These are phyloP conservation scores for Esox lucius DNA, from an alignment of 2,797 vertebrate species.

Conservation along the genomic window DNA sequence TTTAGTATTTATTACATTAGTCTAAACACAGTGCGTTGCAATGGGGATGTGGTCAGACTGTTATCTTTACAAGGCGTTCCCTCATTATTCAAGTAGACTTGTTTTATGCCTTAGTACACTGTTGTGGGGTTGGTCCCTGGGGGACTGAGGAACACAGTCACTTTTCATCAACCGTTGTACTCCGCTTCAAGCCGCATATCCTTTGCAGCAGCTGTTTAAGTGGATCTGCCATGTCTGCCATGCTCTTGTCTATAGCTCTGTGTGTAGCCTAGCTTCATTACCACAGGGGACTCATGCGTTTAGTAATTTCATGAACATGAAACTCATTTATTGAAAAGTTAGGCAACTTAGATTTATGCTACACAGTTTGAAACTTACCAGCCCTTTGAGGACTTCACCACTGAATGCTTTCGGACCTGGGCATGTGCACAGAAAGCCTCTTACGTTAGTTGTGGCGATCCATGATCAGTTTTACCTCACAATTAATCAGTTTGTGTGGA, in stretches of 20 bases:
- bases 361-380: too few species aligned
- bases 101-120: not conserved
- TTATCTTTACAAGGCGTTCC: not conserved
- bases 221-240: not conserved
- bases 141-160: not conserved
- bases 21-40: not conserved
- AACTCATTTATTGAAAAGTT: not conserved
- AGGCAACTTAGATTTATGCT: too few species aligned
- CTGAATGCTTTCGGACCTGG: too few species aligned
- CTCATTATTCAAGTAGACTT: not conserved
- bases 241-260: constrained; percentile 26
- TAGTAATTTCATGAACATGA: not conserved
- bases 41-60: not conserved
- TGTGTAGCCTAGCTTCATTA: not conserved
- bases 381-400: too few species aligned
- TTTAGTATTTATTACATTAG: not conserved
- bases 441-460: too few species aligned
- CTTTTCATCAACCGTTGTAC: constrained; percentile 4
- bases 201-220: not conserved
- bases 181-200: not conserved
- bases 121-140: not conserved
- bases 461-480: too few species aligned
- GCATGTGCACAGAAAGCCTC: too few species aligned
- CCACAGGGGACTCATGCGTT: constrained; percentile 14
- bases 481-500: too few species aligned